Evolutionary conservation across 2,113 vertebrate genomes (phyloP), one percentile per base, ranked within the genome.

Genomic region (Nibea albiflora): DNA sequence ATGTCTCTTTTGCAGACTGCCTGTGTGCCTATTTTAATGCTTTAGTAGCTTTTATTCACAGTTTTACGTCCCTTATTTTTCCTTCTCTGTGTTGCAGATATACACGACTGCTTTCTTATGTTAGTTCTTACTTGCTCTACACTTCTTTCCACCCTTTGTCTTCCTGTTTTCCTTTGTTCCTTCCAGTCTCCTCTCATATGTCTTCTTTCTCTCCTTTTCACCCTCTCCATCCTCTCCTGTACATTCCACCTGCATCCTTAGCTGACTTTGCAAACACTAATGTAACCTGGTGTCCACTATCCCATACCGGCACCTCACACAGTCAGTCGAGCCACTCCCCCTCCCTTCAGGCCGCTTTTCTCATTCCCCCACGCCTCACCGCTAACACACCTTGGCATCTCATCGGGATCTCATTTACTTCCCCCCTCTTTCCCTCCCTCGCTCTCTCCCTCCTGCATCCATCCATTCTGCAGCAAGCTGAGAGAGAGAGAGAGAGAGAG

Each of bases 381-480:
- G 35, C 90, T 95, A 94, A 95, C 91, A 66, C 92, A 93, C 93
- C 93, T 90, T 94, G 94, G 92, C 95, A 94, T 94, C 93, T 95
- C 92, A 95, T 95, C 83, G 92, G 88, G 91, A 89, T 94, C 93
- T 94, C 93, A 93, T 95, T 94, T 94, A 92, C 91, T 90, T 79
- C 85, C 75, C 79, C 63, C 35, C 50, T 67, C 50, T 60, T 10
- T 46, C 65, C 60, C 65, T 12, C 68, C 20, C 28, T 14, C 50
- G 14, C 74, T 46, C 64, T 64, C 22, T 57, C 47, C 54, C 52
- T 16, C 47, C 26, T 11, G 44, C 61, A 75, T 81, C 70, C 87
- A 81, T 90, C 87, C 78, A 31, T 73, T 84, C 86, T 81, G 88
- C 84, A 67, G 67, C 70, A 75, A 72, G 73, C 61, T 11, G 39